A percentile compares a stretch with the other conserved stretches of the same genome.
These are phyloP conservation scores for Fundulus diaphanus DNA, from an alignment of 2,797 vertebrate species.

Conservation along the genomic window DNA sequence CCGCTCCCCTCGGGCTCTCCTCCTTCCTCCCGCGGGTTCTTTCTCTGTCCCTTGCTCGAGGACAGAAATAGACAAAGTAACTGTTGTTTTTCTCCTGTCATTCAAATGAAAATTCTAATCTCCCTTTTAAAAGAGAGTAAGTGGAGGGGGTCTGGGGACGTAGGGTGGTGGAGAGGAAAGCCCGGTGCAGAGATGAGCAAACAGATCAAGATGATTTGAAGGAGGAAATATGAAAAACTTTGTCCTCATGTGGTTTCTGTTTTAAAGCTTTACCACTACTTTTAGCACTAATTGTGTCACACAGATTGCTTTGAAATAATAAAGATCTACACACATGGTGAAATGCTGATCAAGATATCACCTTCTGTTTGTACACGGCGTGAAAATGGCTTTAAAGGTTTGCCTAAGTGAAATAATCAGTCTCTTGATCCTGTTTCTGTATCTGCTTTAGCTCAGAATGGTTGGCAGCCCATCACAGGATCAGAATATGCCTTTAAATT, in stretches of 20 bases:
- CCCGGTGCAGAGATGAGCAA: constrained; percentile 41
- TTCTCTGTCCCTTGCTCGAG: constrained; percentile 57
- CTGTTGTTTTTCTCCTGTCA: constrained; percentile 92
- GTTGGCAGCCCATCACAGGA: not conserved
- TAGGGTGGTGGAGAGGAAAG: constrained; percentile 51
- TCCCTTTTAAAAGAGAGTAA: constrained; percentile 82
- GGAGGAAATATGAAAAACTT: constrained; percentile 71
- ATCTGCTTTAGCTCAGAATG: not conserved
- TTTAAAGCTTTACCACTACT: constrained; percentile 1
- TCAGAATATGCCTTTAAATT: not conserved
- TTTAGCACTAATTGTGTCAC: not conserved
- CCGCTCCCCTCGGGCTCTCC: constrained; percentile 43
- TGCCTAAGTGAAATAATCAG: not conserved
- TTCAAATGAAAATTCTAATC: constrained; percentile 98
- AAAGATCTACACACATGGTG: not conserved
- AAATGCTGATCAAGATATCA: not conserved
- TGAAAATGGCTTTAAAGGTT: not conserved
- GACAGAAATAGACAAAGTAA: constrained; percentile 87
- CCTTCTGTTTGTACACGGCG: too few species aligned
- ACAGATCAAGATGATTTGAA: constrained; percentile 72
- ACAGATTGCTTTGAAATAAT: not conserved
- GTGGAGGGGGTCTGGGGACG: constrained; percentile 28
- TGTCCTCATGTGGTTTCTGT: constrained; percentile 70
- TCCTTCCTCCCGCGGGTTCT: constrained; percentile 44
- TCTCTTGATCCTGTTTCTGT: not conserved